Percentiles rank a stretch among this genome's conserved stretches.
Conservation (phyloP, 2,888 invertebrate genomes). For the Apoda limacodes region DNA sequence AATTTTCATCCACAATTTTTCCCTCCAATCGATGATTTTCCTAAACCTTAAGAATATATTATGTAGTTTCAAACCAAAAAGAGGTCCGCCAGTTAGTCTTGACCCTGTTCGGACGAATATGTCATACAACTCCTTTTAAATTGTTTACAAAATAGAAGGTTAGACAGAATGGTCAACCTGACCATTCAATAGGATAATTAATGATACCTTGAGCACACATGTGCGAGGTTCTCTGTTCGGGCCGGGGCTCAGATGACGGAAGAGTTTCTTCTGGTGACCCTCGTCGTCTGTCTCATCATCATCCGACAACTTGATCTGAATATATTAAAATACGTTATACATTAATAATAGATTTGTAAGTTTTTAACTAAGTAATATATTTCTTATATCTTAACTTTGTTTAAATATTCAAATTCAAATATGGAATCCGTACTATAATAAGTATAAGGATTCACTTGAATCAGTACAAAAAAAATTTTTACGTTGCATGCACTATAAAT, state of each 20-base stretch:
- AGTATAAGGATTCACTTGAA: too few relatives aligned
- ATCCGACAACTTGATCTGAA: slow-evolving; percentile 52
- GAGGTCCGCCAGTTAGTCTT: too few relatives aligned
- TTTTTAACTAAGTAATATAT: too few relatives aligned
- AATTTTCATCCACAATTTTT: too few relatives aligned
- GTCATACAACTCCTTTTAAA: background rate
- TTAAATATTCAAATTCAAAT: too few relatives aligned
- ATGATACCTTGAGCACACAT: slow-evolving; percentile 79
- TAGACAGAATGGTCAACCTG: background rate
- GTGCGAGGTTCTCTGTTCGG: slow-evolving; percentile 78
- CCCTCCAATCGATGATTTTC: too few relatives aligned
- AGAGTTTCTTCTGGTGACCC: slow-evolving; percentile 42
- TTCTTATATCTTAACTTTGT: too few relatives aligned
- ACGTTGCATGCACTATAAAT: too few relatives aligned
- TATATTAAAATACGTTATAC: background rate
- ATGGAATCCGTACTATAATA: too few relatives aligned
- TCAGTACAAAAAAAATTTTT: too few relatives aligned
- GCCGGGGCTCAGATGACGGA: slow-evolving; percentile 46
- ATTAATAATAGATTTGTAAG: too few relatives aligned
- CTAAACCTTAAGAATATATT: background rate
- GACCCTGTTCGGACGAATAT: too few relatives aligned
- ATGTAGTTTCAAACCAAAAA: background rate
- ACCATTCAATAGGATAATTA: background rate
- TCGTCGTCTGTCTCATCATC: slow-evolving; percentile 63
- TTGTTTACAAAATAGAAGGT: background rate